Conservation (phyloP, 2,888 invertebrate species). For the Agrilus biguttatus region DNA sequence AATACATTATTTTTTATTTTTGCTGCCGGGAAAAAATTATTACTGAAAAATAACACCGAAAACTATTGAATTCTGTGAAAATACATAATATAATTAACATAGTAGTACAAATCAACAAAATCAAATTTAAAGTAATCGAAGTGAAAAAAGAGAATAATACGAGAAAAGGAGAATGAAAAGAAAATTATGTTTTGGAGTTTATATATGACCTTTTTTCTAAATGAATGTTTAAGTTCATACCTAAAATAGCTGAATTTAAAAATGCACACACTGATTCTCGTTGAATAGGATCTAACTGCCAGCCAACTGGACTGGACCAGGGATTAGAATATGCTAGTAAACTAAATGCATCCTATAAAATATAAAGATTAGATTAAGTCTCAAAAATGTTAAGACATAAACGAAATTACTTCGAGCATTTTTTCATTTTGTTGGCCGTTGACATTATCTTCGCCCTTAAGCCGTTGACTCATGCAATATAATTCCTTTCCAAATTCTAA, state of each 20-base stretch:
- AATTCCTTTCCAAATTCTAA: slow-evolving; percentile 88
- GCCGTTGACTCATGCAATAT: slow-evolving; percentile 76
- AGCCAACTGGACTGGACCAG: slow-evolving; percentile 92
- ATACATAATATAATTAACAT: too few species aligned
- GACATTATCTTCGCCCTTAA: slow-evolving; percentile 69
- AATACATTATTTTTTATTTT: too few species aligned
- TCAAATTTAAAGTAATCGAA: too few species aligned
- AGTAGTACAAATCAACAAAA: too few species aligned
- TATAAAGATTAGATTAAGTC: not conserved
- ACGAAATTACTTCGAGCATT: slow-evolving; percentile 65
- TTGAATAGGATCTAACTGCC: slow-evolving; percentile 89
- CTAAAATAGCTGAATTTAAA: slow-evolving; percentile 94
- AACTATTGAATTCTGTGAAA: too few species aligned
- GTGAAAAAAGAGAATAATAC: too few species aligned
- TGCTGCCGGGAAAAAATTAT: too few species aligned
- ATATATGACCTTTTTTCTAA: not conserved
- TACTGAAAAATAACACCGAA: too few species aligned
- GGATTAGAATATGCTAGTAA: slow-evolving; percentile 95
- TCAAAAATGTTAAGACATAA: slow-evolving; percentile 1
- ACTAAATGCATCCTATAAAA: slow-evolving; percentile 84
- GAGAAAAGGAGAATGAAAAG: too few species aligned
- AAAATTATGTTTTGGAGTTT: too few species aligned
- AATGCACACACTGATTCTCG: slow-evolving; percentile 91
- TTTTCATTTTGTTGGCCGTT: slow-evolving; percentile 65
- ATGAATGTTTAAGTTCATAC: slow-evolving; percentile 34